Evolutionary conservation across 2,888 invertebrate species (phyloP).

Genomic region (Tetrapedia diversipes): DNA sequence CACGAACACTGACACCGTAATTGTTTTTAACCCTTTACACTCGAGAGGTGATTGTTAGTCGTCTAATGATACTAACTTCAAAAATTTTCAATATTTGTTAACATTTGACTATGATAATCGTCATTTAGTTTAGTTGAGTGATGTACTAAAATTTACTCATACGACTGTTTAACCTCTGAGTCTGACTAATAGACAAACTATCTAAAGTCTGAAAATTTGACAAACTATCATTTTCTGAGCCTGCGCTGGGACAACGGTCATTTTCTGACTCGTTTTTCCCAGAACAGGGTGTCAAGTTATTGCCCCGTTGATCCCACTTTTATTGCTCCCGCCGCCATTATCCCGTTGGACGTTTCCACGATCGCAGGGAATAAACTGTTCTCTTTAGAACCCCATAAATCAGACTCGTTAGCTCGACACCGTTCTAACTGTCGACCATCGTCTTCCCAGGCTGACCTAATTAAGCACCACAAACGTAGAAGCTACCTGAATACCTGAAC

Average conservation of each 20-base stretch:
- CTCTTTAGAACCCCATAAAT: constrained; percentile 62
- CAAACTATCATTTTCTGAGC: too few species aligned
- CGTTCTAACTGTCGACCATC: constrained; percentile 21
- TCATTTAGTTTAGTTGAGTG: too few species aligned
- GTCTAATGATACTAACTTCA: too few species aligned
- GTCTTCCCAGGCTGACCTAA: constrained; percentile 57
- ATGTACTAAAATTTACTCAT: too few species aligned
- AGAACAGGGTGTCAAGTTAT: constrained; percentile 46
- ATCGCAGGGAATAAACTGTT: constrained; percentile 39
- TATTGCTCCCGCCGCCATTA: constrained; percentile 52
- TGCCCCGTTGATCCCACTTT: constrained; percentile 44
- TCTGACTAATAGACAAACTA: too few species aligned
- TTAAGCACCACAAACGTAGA: constrained; percentile 38
- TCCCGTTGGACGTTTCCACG: constrained; percentile 42
- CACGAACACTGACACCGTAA: too few species aligned
- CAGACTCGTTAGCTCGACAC: constrained; percentile 61
- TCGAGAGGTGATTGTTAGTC: too few species aligned
- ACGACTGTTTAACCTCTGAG: too few species aligned
- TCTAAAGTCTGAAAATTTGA: too few species aligned
- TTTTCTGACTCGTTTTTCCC: constrained; percentile 4
- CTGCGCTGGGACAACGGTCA: not conserved
- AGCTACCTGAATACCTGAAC: not conserved
- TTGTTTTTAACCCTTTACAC: too few species aligned
- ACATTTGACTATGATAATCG: too few species aligned
- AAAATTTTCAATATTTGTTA: too few species aligned